Evolutionary conservation across 2,888 invertebrate genomes (phyloP).

Genomic region (Cephus nigrinus): DNA sequence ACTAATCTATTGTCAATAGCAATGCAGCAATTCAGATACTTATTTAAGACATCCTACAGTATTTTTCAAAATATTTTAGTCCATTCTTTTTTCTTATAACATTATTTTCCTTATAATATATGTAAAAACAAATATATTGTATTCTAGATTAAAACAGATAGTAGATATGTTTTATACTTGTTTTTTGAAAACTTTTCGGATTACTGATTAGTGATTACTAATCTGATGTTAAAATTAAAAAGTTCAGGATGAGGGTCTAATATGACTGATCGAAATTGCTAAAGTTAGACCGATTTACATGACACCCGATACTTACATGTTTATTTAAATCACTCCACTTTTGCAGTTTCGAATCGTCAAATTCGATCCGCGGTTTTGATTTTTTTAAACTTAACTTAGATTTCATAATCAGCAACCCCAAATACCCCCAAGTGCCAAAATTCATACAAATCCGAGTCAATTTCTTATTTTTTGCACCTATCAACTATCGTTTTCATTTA

Average conservation of each 20-base stretch:
- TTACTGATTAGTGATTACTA: background rate
- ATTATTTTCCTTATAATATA: background rate
- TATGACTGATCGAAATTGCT: background rate
- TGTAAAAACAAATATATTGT: background rate
- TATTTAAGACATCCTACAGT: too few relatives aligned
- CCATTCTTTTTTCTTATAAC: too few relatives aligned
- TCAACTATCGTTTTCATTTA: background rate
- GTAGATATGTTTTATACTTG: background rate
- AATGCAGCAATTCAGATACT: background rate
- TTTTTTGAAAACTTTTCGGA: background rate
- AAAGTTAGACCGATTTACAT: background rate
- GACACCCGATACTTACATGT: background rate
- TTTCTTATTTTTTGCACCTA: background rate
- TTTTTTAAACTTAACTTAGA: background rate
- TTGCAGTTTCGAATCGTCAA: background rate
- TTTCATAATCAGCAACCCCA: background rate
- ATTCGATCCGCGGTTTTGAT: background rate
- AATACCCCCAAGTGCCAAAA: background rate
- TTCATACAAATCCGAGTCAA: background rate
- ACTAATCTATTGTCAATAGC: background rate
- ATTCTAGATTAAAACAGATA: background rate
- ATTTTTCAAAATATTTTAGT: too few relatives aligned
- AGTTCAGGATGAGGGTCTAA: too few relatives aligned
- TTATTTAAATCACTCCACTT: background rate
- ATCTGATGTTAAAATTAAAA: background rate